phyloP scores from a whole-genome alignment of 2,888 invertebrate genomes.

The Drosophila macrospina region DNA sequence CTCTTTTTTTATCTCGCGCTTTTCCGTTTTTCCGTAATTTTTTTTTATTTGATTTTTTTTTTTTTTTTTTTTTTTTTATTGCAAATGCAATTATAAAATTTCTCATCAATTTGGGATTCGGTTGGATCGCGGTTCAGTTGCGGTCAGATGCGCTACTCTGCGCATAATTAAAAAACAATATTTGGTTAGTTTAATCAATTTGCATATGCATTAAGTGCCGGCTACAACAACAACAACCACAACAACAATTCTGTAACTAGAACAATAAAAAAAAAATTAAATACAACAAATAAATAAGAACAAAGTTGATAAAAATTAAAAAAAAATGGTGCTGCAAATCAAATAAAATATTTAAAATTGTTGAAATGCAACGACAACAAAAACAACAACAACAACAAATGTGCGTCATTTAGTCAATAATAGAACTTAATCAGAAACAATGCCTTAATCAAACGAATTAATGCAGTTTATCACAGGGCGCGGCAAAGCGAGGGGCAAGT shows the following conservation, averaged over 20 bases:
- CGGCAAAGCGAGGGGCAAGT: background rate
- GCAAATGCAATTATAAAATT: conserved; percentile 77
- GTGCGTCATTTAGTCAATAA: conserved; percentile 20
- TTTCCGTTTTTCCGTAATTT: conserved; percentile 9
- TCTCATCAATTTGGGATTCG: conserved; percentile 63
- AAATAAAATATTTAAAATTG: conserved; percentile 24
- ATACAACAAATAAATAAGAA: background rate
- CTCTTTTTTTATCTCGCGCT: conserved; percentile 5
- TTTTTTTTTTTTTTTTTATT: conserved; percentile 7
- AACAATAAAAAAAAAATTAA: conserved; percentile 27
- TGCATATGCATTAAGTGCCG: conserved; percentile 52
- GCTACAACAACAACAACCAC: conserved; percentile 13
- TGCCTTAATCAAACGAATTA: conserved; percentile 34
- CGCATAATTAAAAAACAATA: conserved; percentile 80
- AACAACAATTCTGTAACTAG: conserved; percentile 29
- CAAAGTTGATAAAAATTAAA: no score
- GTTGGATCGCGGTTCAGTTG: conserved; percentile 55
- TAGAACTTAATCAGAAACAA: conserved; percentile 36
- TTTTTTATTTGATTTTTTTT: conserved; percentile 23
- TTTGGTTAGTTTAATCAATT: conserved; percentile 80
- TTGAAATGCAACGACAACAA: conserved; percentile 12
- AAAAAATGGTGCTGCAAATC: conserved; percentile 13
- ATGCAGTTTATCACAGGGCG: conserved; percentile 1
- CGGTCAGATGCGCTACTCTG: conserved; percentile 45
- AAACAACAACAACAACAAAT: conserved; percentile 5